A percentile compares a stretch with the other conserved stretches of the same genome.
phyloP scores from a whole-genome alignment of 2,797 vertebrate genomes.

The Periophthalmus magnuspinnatus region DNA sequence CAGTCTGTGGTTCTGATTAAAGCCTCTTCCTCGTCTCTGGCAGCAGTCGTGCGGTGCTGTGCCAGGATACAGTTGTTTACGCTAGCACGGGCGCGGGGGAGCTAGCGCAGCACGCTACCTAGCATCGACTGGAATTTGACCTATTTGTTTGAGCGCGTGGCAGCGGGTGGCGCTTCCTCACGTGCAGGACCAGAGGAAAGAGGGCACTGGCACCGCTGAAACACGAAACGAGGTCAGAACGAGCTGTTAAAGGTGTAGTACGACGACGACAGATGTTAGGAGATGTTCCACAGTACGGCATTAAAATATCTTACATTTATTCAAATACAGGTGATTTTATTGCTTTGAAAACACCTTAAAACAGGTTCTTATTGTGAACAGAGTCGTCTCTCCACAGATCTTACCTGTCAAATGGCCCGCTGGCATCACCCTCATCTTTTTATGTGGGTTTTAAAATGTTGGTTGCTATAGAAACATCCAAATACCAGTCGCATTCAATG shows the following conservation, averaged over 20 bases:
- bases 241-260: background rate
- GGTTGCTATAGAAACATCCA: too few relatives aligned
- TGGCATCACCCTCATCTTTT: background rate
- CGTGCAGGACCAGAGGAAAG: slow-evolving; percentile 16
- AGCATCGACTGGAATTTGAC: slow-evolving; percentile 59
- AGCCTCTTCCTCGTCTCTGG: slow-evolving; percentile 28
- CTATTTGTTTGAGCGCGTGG: slow-evolving; percentile 41
- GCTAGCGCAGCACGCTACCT: slow-evolving; percentile 6
- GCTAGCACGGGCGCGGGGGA: too few relatives aligned
- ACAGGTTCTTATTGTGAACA: too few relatives aligned
- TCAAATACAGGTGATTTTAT: background rate
- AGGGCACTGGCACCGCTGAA: background rate
- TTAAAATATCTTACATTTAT: background rate
- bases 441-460: too few relatives aligned
- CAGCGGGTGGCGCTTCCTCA: slow-evolving; percentile 24
- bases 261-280: background rate
- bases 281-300: background rate
- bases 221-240: slow-evolving; percentile 16
- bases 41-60: slow-evolving; percentile 24
- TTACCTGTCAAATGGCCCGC: background rate
- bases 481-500: too few relatives aligned
- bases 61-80: slow-evolving; percentile 53
- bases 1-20: too few relatives aligned
- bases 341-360: background rate
- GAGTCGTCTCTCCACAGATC: background rate